phyloP scores from a whole-genome alignment of 1,140 invertebrate genomes.

The Stenopsyche tienmushanensis region DNA sequence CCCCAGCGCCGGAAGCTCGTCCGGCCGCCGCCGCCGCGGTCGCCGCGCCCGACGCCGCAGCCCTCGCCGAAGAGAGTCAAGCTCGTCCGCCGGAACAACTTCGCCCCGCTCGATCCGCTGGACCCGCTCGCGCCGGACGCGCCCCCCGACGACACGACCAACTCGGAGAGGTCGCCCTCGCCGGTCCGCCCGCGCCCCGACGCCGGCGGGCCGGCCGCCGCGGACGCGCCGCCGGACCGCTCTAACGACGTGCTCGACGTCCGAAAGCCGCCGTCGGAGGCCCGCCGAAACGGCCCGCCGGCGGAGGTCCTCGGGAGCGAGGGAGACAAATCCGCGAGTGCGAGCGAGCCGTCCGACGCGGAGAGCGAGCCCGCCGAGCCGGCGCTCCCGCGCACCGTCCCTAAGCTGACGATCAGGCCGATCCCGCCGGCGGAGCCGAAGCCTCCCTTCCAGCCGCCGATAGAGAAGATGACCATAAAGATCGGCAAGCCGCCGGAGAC shows the following conservation, averaged over 20 bases:
- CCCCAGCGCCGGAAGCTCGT: constrained; percentile 4
- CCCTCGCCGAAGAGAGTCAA: constrained; percentile 30
- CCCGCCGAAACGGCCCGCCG: too few relatives aligned
- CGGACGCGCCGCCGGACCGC: neutral
- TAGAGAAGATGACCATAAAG: constrained; percentile 40
- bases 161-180: constrained; percentile 6
- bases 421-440: constrained; percentile 5
- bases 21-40: neutral
- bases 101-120: constrained; percentile 4
- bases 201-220: neutral
- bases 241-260: neutral
- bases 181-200: neutral
- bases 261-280: too few relatives aligned
- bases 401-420: constrained; percentile 27
- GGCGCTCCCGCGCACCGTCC: constrained; percentile 14
- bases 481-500: constrained; percentile 23
- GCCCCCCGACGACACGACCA: neutral
- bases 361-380: neutral
- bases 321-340: too few relatives aligned
- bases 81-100: constrained; percentile 16
- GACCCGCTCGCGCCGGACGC: neutral
- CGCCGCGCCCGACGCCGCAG: constrained; percentile 18
- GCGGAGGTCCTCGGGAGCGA: too few relatives aligned
- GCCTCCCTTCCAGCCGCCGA: constrained; percentile 33
- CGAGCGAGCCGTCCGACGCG: neutral